These are phyloP conservation scores for Micromussa lordhowensis DNA, from an alignment of 92 coral and sea anemone species.

Conservation along the genomic window DNA sequence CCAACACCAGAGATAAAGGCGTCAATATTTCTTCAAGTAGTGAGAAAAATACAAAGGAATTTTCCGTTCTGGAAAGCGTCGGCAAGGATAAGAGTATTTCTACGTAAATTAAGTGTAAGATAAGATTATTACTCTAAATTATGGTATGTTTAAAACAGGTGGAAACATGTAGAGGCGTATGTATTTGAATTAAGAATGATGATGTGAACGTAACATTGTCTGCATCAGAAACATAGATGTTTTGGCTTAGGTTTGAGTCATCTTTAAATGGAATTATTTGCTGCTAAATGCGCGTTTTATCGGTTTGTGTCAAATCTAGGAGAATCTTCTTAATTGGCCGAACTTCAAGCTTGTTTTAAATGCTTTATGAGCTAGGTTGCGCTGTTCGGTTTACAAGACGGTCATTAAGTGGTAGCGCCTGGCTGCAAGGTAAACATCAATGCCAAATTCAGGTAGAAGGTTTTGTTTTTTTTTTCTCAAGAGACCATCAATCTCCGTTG, in stretches of 20 bases:
- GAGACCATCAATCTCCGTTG: background rate
- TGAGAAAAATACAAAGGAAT: background rate
- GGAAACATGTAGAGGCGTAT: background rate
- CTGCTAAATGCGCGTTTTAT: background rate
- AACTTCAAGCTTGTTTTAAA: background rate
- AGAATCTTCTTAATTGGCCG: background rate
- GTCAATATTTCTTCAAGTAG: background rate
- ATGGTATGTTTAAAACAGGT: background rate
- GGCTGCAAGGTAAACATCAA: background rate
- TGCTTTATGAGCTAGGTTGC: background rate
- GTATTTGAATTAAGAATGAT: background rate
- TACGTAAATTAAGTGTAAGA: background rate
- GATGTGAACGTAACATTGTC: background rate
- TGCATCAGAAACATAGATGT: slow-evolving; percentile 27
- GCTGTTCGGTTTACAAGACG: background rate
- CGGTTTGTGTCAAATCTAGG: background rate
- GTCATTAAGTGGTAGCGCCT: background rate
- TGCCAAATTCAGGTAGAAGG: background rate
- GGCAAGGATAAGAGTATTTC: background rate
- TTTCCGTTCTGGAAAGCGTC: background rate
- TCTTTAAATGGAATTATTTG: background rate
- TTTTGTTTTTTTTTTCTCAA: background rate
- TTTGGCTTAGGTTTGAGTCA: background rate
- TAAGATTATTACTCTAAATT: background rate
- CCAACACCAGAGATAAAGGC: background rate